Evolutionary conservation across 1,140 invertebrate genomes (phyloP).

Genomic region (Rhopalosiphum maidis): DNA sequence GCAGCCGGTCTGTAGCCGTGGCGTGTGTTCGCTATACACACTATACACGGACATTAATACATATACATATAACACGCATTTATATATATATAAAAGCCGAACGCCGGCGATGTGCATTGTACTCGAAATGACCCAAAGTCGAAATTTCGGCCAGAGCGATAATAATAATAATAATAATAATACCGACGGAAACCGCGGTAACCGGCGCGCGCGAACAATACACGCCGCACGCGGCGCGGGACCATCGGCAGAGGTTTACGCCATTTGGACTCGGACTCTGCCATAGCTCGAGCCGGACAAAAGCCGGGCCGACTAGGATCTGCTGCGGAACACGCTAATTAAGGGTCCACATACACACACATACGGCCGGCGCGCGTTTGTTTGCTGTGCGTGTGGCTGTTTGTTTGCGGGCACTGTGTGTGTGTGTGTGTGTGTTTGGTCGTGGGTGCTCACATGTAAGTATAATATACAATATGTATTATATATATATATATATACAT

Average conservation of each 20-base stretch:
- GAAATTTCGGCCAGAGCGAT: not conserved
- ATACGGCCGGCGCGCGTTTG: too few species aligned
- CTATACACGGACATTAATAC: not conserved
- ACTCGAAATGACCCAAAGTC: not conserved
- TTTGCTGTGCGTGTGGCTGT: not conserved
- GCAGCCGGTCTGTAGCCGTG: not conserved
- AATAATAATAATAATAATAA: not conserved
- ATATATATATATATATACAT: not conserved
- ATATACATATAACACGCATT: not conserved
- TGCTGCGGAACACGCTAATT: conserved; percentile 13
- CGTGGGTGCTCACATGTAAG: not conserved
- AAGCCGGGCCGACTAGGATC: not conserved
- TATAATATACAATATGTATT: not conserved
- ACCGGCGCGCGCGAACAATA: not conserved
- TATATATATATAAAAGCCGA: not conserved
- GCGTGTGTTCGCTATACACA: not conserved
- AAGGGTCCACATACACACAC: not conserved
- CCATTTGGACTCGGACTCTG: not conserved
- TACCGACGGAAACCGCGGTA: not conserved
- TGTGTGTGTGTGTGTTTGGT: too few species aligned
- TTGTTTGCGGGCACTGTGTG: not conserved
- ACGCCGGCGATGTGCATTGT: not conserved
- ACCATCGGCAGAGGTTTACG: not conserved
- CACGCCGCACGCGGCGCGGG: not conserved
- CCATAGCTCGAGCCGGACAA: not conserved